A percentile compares a stretch with the other conserved stretches of the same genome.
Conservation (phyloP, 2,888 invertebrate species). For the Tinea semifulvella region DNA sequence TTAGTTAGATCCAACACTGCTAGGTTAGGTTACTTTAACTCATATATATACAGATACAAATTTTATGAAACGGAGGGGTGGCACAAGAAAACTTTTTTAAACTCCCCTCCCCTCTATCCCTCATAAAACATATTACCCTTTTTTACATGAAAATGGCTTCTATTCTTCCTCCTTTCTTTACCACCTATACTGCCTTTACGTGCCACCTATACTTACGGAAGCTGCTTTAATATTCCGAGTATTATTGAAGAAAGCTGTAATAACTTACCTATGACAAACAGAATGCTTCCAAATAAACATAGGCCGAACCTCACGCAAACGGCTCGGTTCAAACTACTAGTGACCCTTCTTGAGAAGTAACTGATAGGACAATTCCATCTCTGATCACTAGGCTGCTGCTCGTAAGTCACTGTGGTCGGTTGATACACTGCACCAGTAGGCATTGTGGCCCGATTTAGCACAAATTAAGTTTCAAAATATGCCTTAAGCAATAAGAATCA, state of each 20-base stretch:
- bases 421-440: constrained; percentile 79
- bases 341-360: constrained; percentile 59
- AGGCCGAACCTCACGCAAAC: constrained; percentile 49
- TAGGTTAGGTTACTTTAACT: background rate
- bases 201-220: too few species aligned
- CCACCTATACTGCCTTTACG: too few species aligned
- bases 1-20: too few species aligned
- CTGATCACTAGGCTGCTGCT: constrained; percentile 67
- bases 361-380: constrained; percentile 66
- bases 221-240: too few species aligned
- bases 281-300: constrained; percentile 49
- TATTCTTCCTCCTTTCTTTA: too few species aligned
- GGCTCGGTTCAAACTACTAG: constrained; percentile 53
- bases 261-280: constrained; percentile 50
- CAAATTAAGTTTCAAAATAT: background rate
- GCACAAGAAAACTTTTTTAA: background rate
- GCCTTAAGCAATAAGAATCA: constrained; percentile 1
- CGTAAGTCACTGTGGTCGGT: constrained; percentile 81
- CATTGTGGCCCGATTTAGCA: constrained; percentile 40
- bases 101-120: too few species aligned
- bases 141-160: too few species aligned
- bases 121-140: too few species aligned
- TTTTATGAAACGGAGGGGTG: background rate
- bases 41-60: background rate
- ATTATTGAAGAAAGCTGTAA: too few species aligned